A percentile compares a stretch with the other conserved stretches of the same genome.
These are phyloP conservation scores for Amphilophus citrinellus DNA, from an alignment of 2,113 vertebrate species.

Conservation along the genomic window DNA sequence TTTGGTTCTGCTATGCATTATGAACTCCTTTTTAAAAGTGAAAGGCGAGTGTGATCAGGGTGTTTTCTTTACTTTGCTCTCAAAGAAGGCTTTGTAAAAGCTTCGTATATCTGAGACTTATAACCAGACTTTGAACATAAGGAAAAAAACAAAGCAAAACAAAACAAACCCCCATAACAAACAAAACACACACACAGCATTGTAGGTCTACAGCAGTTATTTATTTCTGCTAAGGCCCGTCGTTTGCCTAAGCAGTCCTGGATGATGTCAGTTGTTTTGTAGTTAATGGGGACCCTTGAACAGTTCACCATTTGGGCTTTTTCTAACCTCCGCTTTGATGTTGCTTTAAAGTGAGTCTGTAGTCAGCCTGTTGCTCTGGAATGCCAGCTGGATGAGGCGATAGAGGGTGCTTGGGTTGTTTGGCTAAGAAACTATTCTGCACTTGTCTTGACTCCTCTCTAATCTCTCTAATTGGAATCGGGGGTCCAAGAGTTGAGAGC, in stretches of 20 bases:
- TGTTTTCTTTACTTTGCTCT: slow-evolving; percentile 23
- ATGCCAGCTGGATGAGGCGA: slow-evolving; percentile 61
- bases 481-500: slow-evolving; percentile 45
- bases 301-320: slow-evolving; percentile 46
- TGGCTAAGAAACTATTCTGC: slow-evolving; percentile 47
- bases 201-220: background rate
- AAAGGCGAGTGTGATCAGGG: slow-evolving; percentile 20
- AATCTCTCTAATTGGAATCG: slow-evolving; percentile 69
- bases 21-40: slow-evolving; percentile 43
- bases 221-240: background rate
- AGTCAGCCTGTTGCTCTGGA: slow-evolving; percentile 59
- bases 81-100: background rate
- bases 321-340: slow-evolving; percentile 54
- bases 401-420: slow-evolving; percentile 28
- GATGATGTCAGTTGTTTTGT: slow-evolving; percentile 37
- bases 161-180: background rate
- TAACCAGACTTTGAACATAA: background rate
- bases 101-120: background rate
- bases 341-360: slow-evolving; percentile 43
- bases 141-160: background rate
- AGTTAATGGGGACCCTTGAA: slow-evolving; percentile 40
- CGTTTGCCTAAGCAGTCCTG: background rate
- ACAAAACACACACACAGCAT: background rate
- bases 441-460: slow-evolving; percentile 69
- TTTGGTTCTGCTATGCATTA: slow-evolving; percentile 56